Base-by-base conservation (phyloP, 2,888 invertebrate species). In the Synergus japonicus region DNA sequence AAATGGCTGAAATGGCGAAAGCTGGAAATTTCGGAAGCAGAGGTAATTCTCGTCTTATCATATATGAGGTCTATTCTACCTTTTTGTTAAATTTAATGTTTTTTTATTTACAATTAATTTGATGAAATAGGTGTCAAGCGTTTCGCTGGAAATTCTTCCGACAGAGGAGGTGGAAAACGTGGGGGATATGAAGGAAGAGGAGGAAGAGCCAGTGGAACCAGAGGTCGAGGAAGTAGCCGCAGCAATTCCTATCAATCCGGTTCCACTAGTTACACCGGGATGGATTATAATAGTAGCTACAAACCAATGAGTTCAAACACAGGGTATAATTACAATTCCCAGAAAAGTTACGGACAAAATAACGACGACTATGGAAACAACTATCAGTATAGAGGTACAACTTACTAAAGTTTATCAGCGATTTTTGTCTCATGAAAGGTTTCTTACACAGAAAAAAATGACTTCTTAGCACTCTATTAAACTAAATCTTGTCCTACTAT, bases 1-100 rank as follows among this genome's bases (percentile, higher is more conserved):
- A 97, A 87, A 94, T 97, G 94, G 96, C 91, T 4, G 90, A 91
- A 81, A 84, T 92, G 83, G 91, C 91, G 1, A 91, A 91, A 77
- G 88, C 91, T 4, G 89, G 89, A 54, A 88, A 85, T 67, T 90
- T 89, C 80, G 84, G 46, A 58, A 37, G 41, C 63, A 67, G 64
- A 77, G 37, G 78, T 73, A 41, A 78, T 13, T 67, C 15, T 58
- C 22, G 18, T 69, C 22, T n/a, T 46, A 15, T 60, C 37, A 60
- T 64, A n/a, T 58, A 7, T 49, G 43, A 49, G 8, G 15, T 29
- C 10, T 37, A 76, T 76, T 69, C 44, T 10, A 43, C 15, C 41
- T 63, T 66, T 44, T 29, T 76, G 69, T 78, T 49, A 29, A 44
- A 49, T 49, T 15, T 7, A 49, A 49, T 7, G 15, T 22, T 1